These are phyloP conservation scores for Chaetogeoica ovagalla DNA, from an alignment of 2,888 invertebrate genomes.

Conservation along the genomic window DNA sequence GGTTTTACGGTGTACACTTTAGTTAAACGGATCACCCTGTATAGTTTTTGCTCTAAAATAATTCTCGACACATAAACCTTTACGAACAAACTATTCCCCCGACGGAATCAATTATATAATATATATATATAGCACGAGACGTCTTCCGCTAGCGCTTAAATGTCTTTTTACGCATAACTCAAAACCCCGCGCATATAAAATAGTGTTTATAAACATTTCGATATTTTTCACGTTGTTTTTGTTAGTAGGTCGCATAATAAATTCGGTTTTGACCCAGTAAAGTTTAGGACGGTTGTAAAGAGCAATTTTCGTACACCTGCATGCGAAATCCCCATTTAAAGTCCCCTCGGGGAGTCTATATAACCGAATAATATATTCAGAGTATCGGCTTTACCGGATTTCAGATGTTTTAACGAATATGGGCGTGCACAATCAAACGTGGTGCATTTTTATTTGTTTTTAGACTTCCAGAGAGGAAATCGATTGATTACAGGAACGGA, in stretches of 20 bases:
- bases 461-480: background rate
- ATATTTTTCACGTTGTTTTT: slow-evolving; percentile 17
- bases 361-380: slow-evolving; percentile 4
- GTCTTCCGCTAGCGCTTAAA: too few relatives aligned
- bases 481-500: slow-evolving; percentile 3
- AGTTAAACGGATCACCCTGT: too few relatives aligned
- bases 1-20: too few relatives aligned
- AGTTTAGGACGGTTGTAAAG: background rate
- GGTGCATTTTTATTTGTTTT: background rate
- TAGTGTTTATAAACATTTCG: background rate
- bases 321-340: slow-evolving; percentile 17
- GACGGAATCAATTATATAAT: background rate
- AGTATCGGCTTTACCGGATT: background rate
- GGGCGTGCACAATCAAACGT: background rate
- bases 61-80: too few relatives aligned
- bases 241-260: background rate
- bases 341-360: background rate
- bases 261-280: slow-evolving; percentile 13
- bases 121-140: background rate
- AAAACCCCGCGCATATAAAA: too few relatives aligned
- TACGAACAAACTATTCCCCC: too few relatives aligned
- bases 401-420: slow-evolving; percentile 5
- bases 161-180: too few relatives aligned
- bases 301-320: background rate
- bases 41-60: too few relatives aligned